Base-by-base conservation (phyloP, 2,888 invertebrate species). In the Limnephilus auricula region DNA sequence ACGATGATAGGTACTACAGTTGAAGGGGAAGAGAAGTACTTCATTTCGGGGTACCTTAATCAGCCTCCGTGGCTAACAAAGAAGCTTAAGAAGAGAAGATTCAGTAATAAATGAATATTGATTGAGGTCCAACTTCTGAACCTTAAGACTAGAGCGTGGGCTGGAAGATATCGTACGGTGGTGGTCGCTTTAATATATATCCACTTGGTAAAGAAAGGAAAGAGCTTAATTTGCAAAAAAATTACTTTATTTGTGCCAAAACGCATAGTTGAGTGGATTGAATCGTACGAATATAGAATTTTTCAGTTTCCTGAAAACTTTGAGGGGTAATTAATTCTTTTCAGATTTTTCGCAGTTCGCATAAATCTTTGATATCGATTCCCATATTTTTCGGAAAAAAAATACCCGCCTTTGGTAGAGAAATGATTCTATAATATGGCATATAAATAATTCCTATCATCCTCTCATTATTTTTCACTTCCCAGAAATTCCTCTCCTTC, bases 61-160 rank as follows among this genome's bases (percentile, higher is more conserved):
- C 25, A 82, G 82, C 82, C 82, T 82, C 82, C 25, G 82, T 25
- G 82, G 85, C 45, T 40, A 85, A 85, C 85, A 45, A 45, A 85
- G 45, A 85, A 50, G 10, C 9, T 65, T 65, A n/a, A 50, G 50
- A 50, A 50, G 25, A 65, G 65, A 65, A 65, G 25, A 65, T 65
- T 15, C 45, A 10, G 50, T 9, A 85, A 85, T 85, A 85, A 85
- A 85, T 45, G 45, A 85, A 50, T 85, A 85, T 85, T 85, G 85
- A 50, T 45, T 40, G 40, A 85, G 85, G 85, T 40, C n/a, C 85
- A 40, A 50, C 45, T 65, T n/a, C 65, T 65, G 65, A 10, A n/a
- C 25, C 65, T 6, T 9, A 65, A 50, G 18, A 25, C 18, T 25
- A n/a, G 45, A 45, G 40, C 40, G 85, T 45, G 85, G 85, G 85